These are phyloP conservation scores for Jaculus jaculus DNA, from an alignment of 2,113 vertebrate genomes.

Conservation along the genomic window DNA sequence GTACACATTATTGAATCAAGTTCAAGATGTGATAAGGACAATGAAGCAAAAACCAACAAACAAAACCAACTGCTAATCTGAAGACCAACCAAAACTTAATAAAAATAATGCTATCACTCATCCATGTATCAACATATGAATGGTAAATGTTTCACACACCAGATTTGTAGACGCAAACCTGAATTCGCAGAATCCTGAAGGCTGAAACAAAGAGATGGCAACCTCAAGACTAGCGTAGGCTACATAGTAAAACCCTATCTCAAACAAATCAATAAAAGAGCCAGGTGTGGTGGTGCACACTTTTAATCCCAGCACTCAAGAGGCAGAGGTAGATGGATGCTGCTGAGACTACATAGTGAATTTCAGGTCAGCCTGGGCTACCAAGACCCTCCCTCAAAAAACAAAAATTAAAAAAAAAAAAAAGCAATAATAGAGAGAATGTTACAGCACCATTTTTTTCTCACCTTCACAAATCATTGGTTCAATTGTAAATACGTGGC, in stretches of 20 bases:
- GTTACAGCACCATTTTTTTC: neutral
- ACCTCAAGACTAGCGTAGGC: too few relatives aligned
- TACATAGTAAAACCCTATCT: neutral
- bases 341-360: too few relatives aligned
- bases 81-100: neutral
- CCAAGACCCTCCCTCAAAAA: too few relatives aligned
- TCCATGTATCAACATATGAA: too few relatives aligned
- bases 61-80: neutral
- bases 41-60: slow-evolving; percentile 6
- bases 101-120: neutral
- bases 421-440: neutral
- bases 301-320: too few relatives aligned
- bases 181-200: neutral
- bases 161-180: neutral
- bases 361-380: too few relatives aligned
- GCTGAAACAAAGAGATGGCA: too few relatives aligned
- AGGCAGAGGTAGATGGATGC: too few relatives aligned
- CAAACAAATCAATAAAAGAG: too few relatives aligned
- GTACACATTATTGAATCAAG: neutral
- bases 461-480: slow-evolving; percentile 99
- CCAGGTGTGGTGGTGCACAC: too few relatives aligned
- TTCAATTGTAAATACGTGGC: slow-evolving; percentile 98
- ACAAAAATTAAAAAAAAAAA: too few relatives aligned
- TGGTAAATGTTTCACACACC: too few relatives aligned
- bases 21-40: neutral